phyloP scores from a whole-genome alignment of 2,888 invertebrate genomes.

The Pseudanteris insignis region DNA sequence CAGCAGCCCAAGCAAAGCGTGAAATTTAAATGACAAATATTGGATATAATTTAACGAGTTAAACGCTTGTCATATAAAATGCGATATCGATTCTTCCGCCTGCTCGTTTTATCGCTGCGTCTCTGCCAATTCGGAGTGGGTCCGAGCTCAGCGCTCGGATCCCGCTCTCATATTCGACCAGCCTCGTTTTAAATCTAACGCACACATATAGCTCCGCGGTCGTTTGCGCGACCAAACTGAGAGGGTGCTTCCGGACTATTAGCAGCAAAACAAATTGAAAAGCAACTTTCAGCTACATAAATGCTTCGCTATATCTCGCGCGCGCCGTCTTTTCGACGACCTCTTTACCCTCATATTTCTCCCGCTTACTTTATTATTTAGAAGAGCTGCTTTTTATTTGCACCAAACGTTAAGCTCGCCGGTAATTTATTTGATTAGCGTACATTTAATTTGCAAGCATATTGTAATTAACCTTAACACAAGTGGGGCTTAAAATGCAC shows the following conservation, averaged over 20 bases:
- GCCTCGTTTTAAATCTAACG: conserved; percentile 38
- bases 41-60: conserved; percentile 44
- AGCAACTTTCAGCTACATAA: conserved; percentile 44
- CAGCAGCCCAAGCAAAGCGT: conserved; percentile 27
- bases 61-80: conserved; percentile 46
- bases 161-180: conserved; percentile 32
- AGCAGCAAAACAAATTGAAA: conserved; percentile 45
- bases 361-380: no score
- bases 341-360: no score
- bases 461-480: no score
- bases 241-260: conserved; percentile 45
- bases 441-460: no score
- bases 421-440: no score
- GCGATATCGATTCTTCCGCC: conserved; percentile 43
- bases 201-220: conserved; percentile 19
- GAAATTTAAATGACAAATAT: conserved; percentile 40
- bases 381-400: no score
- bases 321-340: conserved; percentile 25
- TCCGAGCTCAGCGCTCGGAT: conserved; percentile 1
- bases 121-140: conserved; percentile 16
- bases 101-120: conserved; percentile 13
- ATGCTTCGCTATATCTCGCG: conserved; percentile 34
- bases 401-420: no score
- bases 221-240: conserved; percentile 39
- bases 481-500: no score